A percentile compares a stretch with the other conserved stretches of the same genome.
phyloP scores from a whole-genome alignment of 2,888 invertebrate species.

The Tipula helvola region DNA sequence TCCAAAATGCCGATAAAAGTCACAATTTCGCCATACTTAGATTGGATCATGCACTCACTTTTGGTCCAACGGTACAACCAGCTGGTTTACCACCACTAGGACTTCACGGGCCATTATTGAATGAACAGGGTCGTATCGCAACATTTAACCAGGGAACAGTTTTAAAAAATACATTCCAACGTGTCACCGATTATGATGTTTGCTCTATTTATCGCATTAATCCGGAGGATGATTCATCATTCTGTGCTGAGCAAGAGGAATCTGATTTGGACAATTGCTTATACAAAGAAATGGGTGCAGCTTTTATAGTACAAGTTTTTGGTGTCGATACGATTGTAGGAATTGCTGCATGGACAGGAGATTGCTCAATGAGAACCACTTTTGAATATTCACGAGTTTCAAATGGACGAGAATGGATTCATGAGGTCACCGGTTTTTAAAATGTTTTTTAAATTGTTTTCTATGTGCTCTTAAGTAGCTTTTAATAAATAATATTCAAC shows the following conservation, averaged over 20 bases:
- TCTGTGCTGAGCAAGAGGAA: neutral
- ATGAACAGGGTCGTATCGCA: neutral
- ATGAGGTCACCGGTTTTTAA: neutral
- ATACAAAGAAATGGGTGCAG: neutral
- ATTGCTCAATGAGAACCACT: neutral
- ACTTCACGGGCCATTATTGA: neutral
- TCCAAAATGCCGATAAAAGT: neutral
- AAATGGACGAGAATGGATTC: neutral
- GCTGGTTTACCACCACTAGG: neutral
- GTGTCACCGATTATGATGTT: neutral
- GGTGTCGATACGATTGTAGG: neutral
- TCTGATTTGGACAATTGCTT: neutral
- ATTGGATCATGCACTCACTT: neutral
- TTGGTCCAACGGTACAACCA: neutral
- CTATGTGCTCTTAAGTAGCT: too few relatives aligned
- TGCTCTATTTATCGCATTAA: neutral
- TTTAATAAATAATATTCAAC: too few relatives aligned
- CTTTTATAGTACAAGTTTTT: neutral
- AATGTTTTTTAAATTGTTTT: too few relatives aligned
- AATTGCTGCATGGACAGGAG: neutral
- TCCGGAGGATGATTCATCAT: neutral
- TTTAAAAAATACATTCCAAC: neutral
- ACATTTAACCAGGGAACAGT: neutral
- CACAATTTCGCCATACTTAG: neutral
- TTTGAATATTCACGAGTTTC: neutral